phyloP scores from a whole-genome alignment of 2,113 vertebrate genomes.

The Athene noctua region DNA sequence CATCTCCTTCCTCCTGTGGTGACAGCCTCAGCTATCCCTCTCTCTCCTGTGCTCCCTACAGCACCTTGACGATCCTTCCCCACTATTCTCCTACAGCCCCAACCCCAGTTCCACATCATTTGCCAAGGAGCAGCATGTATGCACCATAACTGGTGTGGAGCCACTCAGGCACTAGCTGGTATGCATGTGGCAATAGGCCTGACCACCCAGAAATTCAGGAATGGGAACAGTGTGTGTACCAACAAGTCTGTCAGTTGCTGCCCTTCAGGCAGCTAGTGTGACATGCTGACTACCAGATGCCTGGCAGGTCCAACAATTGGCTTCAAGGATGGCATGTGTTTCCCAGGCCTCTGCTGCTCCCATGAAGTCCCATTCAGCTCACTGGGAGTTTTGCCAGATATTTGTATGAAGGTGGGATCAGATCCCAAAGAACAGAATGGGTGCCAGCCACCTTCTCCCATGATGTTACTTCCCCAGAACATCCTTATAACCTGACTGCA shows the following conservation, averaged over 20 bases:
- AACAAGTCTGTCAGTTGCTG: background rate
- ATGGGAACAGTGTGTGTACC: background rate
- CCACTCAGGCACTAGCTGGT: background rate
- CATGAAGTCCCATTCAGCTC: background rate
- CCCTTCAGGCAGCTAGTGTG: background rate
- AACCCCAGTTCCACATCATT: background rate
- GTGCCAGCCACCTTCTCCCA: background rate
- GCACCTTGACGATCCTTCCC: background rate
- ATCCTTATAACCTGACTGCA: background rate
- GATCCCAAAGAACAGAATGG: background rate
- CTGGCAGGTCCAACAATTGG: background rate
- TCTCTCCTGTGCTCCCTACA: background rate
- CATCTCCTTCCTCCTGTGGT: background rate
- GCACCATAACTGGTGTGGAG: background rate
- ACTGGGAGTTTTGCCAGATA: background rate
- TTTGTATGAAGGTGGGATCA: background rate
- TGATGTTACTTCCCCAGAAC: background rate
- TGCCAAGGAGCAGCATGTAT: background rate
- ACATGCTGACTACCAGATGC: background rate
- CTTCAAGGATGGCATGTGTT: background rate
- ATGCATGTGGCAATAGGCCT: rapidly evolving
- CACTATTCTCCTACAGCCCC: background rate
- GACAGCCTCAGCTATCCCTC: background rate
- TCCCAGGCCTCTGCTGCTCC: background rate
- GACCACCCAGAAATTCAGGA: background rate